These are phyloP conservation scores for Ictidomys tridecemlineatus DNA, from an alignment of 2,113 vertebrate genomes.

Conservation along the genomic window DNA sequence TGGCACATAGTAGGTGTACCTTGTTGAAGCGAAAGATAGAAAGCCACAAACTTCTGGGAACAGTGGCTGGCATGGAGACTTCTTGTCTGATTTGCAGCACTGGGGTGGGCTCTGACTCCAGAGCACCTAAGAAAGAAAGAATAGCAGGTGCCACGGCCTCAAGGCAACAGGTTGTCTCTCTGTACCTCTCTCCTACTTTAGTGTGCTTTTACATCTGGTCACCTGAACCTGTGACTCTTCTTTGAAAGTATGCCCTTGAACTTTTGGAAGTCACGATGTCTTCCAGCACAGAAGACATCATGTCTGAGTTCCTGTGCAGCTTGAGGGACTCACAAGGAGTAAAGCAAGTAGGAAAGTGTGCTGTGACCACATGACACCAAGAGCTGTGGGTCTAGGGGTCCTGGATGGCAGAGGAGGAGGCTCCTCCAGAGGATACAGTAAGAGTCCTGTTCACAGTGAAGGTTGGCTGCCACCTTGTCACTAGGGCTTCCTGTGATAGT, in stretches of 20 bases:
- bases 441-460: background rate
- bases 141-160: too few species aligned
- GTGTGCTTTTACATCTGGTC: background rate
- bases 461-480: background rate
- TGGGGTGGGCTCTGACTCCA: too few species aligned
- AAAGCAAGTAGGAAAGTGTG: background rate
- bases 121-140: too few species aligned
- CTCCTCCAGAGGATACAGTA: background rate
- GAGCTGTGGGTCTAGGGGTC: conserved; percentile 5
- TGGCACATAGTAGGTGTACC: background rate
- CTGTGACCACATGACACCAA: background rate
- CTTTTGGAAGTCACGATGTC: background rate
- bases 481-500: background rate
- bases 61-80: background rate
- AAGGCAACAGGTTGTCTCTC: background rate
- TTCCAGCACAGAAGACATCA: background rate
- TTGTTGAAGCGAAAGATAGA: background rate
- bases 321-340: background rate
- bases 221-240: background rate
- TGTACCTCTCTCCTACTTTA: background rate
- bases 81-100: background rate
- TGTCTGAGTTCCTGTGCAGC: background rate
- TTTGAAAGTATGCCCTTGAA: background rate
- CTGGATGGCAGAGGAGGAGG: background rate
- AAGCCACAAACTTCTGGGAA: background rate